phyloP scores from a whole-genome alignment of 1,140 invertebrate species.

The Penaeus chinensis region DNA sequence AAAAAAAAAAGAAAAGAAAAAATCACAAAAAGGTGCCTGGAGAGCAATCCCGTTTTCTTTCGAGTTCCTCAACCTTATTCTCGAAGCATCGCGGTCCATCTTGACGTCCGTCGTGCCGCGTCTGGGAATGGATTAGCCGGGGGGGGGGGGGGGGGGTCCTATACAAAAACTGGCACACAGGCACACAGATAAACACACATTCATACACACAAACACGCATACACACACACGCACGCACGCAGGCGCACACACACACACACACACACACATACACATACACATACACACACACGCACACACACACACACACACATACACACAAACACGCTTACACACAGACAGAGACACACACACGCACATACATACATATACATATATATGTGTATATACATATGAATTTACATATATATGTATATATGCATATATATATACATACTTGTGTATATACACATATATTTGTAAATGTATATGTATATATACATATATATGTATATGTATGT shows the following conservation, averaged over 20 bases:
- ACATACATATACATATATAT: neutral
- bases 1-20: no score
- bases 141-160: no score
- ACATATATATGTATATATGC: constrained; percentile 25
- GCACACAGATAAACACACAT: neutral
- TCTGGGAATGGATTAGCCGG: no score
- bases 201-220: neutral
- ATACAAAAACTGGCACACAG: no score
- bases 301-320: constrained; percentile 7
- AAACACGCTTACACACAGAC: constrained; percentile 8
- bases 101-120: no score
- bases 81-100: no score
- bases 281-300: neutral
- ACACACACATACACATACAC: neutral
- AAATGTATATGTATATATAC: neutral
- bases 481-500: neutral
- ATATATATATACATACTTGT: constrained; percentile 18
- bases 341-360: neutral
- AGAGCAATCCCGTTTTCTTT: no score
- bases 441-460: constrained; percentile 1
- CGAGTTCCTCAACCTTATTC: no score
- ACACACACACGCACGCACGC: neutral
- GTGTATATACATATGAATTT: neutral
- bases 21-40: no score
- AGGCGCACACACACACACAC: neutral